Evolutionary conservation across 1,140 invertebrate species (phyloP), one percentile per base, ranked within the genome.

Genomic region (Drosophila triauraria): DNA sequence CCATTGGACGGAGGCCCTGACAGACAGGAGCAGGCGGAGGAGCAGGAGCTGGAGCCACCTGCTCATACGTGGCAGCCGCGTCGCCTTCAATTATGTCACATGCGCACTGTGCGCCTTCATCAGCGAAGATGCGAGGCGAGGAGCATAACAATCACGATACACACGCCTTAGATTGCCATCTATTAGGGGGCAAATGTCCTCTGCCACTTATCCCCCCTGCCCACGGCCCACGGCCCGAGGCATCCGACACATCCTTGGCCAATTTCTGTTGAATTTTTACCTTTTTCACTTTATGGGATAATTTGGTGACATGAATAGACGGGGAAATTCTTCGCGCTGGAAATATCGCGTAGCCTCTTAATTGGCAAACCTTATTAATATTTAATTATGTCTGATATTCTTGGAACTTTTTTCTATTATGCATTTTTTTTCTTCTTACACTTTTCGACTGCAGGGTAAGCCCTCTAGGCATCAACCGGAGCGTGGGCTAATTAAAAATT

Each of bases 21-120:
- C 43, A 50, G 50, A 48, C 38, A 60, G 63, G 23, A 35, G 32
- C 51, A 9, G 17, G 50, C 20, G 30, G 9, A 17, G 27, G 50
- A 30, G 27, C 12, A 35, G 51, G 51, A 15, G 32, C 17, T 13
- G 17, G 17, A 17, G 4, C 17, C 63, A 80, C 70, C 70, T 74
- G 70, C 53, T 42, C 53, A 42, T 59, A 57, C 68, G 50, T 63
- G 69, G 75, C 80, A 44, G 77, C 68, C 80, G 76, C 78, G 84
- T 90, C 85, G 77, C 80, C 77, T 81, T 78, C 85, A 88, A 88
- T 88, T 88, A 90, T 88, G 85, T 70, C 85, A 81, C 81, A 90
- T 85, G 81, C 84, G 86, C 82, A 68, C 69, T 58, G 53, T 40
- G 64, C 74, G 65, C 80, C 84, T 78, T 67, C 83, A 78, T 69